Base-by-base conservation (phyloP, 37 sponge, comb jelly and placozoan species). In the Amphimedon queenslandica region DNA sequence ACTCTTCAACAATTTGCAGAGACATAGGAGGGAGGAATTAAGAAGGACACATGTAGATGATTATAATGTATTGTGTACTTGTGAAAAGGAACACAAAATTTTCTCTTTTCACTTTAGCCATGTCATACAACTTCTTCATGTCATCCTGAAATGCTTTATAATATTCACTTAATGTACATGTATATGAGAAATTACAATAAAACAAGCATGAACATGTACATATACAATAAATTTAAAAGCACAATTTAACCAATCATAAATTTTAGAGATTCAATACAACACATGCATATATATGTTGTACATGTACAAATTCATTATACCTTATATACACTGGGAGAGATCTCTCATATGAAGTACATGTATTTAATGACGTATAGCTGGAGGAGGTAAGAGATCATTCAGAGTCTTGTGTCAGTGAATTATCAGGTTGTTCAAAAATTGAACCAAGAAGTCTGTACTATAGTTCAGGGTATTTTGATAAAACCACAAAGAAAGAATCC, bases 81-180 rank as follows among this genome's bases (percentile, higher is more conserved):
- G 99, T 95, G 82, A 98, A 98, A 33, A 98, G 86, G 80, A 98
- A 98, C 8, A 95, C 99, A 30, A 93, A 84, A 71, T 94, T 80
- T 31, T 87, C 58, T 3, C 80, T 77, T 64, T 95, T 78, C 1
- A 95, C 81, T n/a, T 96, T 96, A 0, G 99, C 80, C 77, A 92
- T 90, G 18, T 76, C 72, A 68, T 90, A 95, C 31, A 95, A 63
- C 40, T 77, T 80, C 77, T 90, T 92, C 10, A 98, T 73, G 78
- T 98, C 99, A 66, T 98, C 99, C 55, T 89, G 93, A 80, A 95
- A 98, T 64, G 84, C 64, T n/a, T 86, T 78, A 58, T 95, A 95
- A 72, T 90, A 81, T 87, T 37, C 92, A 78, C 69, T 98, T 96
- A 75, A 98, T 98, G 70, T 47, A 47, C 13, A 13, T 13, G 13